Evolutionary conservation across 2,888 invertebrate species (phyloP).

Genomic region (Lithophane ornitopus): DNA sequence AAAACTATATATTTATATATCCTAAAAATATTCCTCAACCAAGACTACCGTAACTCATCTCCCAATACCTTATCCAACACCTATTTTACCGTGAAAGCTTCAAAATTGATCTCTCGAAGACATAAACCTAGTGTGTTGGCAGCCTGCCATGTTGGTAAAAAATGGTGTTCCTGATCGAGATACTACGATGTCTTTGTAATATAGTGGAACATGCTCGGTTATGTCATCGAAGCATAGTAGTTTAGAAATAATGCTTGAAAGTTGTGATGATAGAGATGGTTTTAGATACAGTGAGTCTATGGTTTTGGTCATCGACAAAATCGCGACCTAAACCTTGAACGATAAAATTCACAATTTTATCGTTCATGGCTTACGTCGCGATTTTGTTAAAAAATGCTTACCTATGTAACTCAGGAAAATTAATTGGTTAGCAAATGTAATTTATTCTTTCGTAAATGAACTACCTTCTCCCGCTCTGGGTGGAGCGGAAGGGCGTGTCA

Average conservation of each 20-base stretch:
- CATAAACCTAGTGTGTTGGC: constrained; percentile 62
- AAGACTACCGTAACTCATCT: constrained; percentile 33
- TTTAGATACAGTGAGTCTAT: background rate
- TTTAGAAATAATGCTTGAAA: constrained; percentile 6
- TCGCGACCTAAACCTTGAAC: too few species aligned
- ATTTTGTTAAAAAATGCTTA: background rate
- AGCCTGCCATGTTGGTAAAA: constrained; percentile 60
- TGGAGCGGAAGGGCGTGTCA: too few species aligned
- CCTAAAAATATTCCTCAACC: background rate
- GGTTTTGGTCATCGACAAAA: too few species aligned
- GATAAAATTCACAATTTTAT: too few species aligned
- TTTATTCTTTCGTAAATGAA: too few species aligned
- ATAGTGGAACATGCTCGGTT: constrained; percentile 19
- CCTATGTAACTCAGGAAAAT: background rate
- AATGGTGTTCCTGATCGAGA: constrained; percentile 57
- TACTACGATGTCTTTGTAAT: constrained; percentile 44
- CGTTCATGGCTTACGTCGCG: too few species aligned
- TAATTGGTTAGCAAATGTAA: background rate
- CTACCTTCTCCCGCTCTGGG: too few species aligned
- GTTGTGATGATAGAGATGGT: background rate
- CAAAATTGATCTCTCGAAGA: constrained; percentile 60
- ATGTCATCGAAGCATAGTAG: constrained; percentile 4
- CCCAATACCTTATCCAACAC: constrained; percentile 35
- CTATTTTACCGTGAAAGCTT: constrained; percentile 50
- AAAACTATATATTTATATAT: background rate